These are phyloP conservation scores for Oryzias curvinotus DNA, from an alignment of 2,113 vertebrate genomes.

Conservation along the genomic window DNA sequence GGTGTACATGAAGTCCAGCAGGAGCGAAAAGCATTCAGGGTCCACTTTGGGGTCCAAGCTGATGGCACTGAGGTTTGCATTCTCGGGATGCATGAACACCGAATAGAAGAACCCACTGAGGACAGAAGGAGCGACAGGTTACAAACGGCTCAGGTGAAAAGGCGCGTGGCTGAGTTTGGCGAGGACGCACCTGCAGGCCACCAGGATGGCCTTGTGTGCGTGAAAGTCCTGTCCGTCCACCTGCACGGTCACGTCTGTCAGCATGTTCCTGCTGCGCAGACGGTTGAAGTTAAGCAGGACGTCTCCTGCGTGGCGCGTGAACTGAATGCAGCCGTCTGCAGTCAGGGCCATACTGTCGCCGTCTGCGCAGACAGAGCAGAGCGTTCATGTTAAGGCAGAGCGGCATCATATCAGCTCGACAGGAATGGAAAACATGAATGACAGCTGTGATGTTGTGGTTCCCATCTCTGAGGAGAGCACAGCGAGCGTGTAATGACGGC, in stretches of 20 bases:
- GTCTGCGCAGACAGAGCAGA: conserved; percentile 29
- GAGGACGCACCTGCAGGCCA: conserved; percentile 92
- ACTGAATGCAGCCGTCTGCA: conserved; percentile 94
- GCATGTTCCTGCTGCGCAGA: conserved; percentile 89
- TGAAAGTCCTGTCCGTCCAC: conserved; percentile 89
- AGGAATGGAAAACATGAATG: too few species aligned
- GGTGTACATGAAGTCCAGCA: conserved; percentile 98
- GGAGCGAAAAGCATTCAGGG: conserved; percentile 88
- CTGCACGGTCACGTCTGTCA: conserved; percentile 91
- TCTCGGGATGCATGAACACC: conserved; percentile 91
- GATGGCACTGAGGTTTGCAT: conserved; percentile 87
- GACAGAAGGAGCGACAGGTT: conserved; percentile 7
- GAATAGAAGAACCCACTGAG: conserved; percentile 94
- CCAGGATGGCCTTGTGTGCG: conserved; percentile 94
- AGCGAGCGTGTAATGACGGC: conserved; percentile 41
- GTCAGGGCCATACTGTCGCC: conserved; percentile 84
- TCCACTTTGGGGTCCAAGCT: conserved; percentile 91
- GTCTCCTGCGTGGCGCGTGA: conserved; percentile 93
- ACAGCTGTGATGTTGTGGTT: too few species aligned
- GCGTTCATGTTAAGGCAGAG: not conserved
- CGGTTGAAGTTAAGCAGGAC: conserved; percentile 96
- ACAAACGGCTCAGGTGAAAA: not conserved
- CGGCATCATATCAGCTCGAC: too few species aligned
- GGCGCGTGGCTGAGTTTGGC: too few species aligned
- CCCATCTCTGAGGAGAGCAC: too few species aligned